Evolutionary conservation across 35 echinoderm and acorn worm species (phyloP).

Genomic region (Ophiothrix spiculata): DNA sequence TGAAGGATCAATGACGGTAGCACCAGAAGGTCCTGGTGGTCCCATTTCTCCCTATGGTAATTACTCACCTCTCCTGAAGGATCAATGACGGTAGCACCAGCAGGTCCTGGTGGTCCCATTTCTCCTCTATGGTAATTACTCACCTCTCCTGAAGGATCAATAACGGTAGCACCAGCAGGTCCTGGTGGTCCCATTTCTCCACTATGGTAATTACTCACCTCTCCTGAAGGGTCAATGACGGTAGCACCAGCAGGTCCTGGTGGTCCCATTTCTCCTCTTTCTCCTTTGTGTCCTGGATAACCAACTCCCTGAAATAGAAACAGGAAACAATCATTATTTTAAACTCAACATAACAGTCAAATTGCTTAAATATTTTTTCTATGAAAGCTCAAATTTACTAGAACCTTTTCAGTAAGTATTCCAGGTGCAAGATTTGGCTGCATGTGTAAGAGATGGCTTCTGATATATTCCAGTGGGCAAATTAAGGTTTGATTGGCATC

Average conservation of each 20-base stretch:
- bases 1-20: background rate
- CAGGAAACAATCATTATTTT: too few species aligned
- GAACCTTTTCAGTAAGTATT: too few species aligned
- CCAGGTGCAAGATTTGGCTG: too few species aligned
- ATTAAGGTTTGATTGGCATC: too few species aligned
- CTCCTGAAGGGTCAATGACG: background rate
- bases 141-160: background rate
- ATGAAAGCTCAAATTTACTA: too few species aligned
- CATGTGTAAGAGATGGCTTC: too few species aligned
- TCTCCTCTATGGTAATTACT: background rate
- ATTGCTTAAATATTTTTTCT: too few species aligned
- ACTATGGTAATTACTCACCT: too few species aligned
- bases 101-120: background rate
- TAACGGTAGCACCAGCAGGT: background rate
- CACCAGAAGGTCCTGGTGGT: background rate
- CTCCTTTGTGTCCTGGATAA: background rate
- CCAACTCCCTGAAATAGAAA: background rate
- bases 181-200: background rate
- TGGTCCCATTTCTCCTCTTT: background rate
- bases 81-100: background rate
- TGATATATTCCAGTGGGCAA: too few species aligned
- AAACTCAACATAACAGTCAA: too few species aligned
- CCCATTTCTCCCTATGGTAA: background rate
- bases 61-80: background rate
- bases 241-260: background rate